Evolutionary conservation across 2,888 invertebrate species (phyloP).

Genomic region (Stenodera caucasica): DNA sequence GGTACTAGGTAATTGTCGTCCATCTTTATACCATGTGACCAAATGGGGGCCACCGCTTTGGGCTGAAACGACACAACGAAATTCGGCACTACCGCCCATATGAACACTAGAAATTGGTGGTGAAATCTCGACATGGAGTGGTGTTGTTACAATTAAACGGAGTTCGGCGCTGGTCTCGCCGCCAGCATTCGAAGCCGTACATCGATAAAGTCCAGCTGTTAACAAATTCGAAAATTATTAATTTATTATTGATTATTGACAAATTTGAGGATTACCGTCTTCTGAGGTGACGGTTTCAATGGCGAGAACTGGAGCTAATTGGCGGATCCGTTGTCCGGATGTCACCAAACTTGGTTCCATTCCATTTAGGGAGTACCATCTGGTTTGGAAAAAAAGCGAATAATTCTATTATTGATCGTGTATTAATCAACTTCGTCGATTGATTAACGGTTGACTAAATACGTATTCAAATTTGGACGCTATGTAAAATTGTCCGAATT

Average conservation of each 20-base stretch:
- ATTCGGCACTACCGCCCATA: slow-evolving; percentile 74
- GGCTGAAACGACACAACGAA: slow-evolving; percentile 63
- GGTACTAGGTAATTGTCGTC: slow-evolving; percentile 66
- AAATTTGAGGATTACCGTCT: slow-evolving; percentile 54
- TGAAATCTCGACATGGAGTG: slow-evolving; percentile 68
- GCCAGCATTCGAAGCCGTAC: slow-evolving; percentile 69
- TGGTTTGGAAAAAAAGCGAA: slow-evolving; percentile 39
- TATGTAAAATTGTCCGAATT: background rate
- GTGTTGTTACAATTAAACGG: slow-evolving; percentile 66
- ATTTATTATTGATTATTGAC: background rate
- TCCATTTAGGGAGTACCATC: slow-evolving; percentile 71
- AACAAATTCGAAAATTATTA: slow-evolving; percentile 10
- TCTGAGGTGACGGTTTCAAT: slow-evolving; percentile 72
- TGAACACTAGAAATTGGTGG: slow-evolving; percentile 71
- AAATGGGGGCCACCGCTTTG: slow-evolving; percentile 58
- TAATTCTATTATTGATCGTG: background rate
- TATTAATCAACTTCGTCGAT: background rate
- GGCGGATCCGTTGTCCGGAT: slow-evolving; percentile 66
- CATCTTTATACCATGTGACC: slow-evolving; percentile 65
- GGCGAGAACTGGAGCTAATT: slow-evolving; percentile 69
- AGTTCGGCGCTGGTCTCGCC: slow-evolving; percentile 72
- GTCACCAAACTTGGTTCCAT: slow-evolving; percentile 66
- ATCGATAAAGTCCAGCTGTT: slow-evolving; percentile 65
- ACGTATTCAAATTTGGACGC: background rate
- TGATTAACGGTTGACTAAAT: background rate